Evolutionary conservation across 2,113 vertebrate genomes (phyloP).

Genomic region (Barnardius zonarius): DNA sequence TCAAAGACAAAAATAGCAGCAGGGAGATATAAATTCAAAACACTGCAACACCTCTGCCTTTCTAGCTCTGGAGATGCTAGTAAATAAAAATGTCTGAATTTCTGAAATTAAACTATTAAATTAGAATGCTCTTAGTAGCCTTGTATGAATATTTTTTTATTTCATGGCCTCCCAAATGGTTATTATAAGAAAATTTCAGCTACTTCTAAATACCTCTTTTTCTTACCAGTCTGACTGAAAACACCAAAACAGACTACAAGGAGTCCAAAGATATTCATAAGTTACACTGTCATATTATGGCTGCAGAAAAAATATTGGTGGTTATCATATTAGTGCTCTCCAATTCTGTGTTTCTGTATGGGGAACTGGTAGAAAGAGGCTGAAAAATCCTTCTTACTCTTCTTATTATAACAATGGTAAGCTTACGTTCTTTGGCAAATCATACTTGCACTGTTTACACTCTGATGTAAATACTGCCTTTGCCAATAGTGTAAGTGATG

Average conservation of each 20-base stretch:
- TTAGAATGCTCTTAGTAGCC: not conserved
- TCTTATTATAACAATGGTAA: not conserved
- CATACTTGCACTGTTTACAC: not conserved
- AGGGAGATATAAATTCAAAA: not conserved
- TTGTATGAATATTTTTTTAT: not conserved
- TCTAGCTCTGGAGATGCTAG: not conserved
- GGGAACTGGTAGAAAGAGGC: not conserved
- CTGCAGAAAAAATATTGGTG: not conserved
- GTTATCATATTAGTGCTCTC: not conserved
- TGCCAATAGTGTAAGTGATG: not conserved
- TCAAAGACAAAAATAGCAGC: not conserved
- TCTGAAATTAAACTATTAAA: not conserved
- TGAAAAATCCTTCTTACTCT: not conserved
- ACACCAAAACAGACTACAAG: not conserved
- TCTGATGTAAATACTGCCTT: not conserved
- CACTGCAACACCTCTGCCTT: not conserved
- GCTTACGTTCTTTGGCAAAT: not conserved
- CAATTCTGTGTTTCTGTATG: not conserved
- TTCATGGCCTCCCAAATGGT: not conserved
- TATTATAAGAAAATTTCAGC: not conserved
- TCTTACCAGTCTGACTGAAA: not conserved
- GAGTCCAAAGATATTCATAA: rapidly evolving
- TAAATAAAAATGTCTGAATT: not conserved
- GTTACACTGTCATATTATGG: rapidly evolving
- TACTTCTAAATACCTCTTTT: not conserved